Evolutionary conservation across 2,797 vertebrate species (phyloP).

Genomic region (Danio choprae): DNA sequence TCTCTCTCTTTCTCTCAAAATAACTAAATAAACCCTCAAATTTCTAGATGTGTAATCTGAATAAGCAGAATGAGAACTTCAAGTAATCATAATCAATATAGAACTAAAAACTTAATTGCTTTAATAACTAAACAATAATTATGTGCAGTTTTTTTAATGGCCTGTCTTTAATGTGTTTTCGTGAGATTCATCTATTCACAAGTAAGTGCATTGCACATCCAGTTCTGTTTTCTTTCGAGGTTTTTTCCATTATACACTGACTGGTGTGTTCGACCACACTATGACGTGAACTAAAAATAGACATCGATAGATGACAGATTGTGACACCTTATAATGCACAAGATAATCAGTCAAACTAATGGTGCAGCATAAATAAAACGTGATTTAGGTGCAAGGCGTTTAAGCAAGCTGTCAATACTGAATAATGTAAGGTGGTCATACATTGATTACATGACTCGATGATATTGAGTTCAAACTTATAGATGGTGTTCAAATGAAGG

Average conservation of each 20-base stretch:
- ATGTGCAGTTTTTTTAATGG: background rate
- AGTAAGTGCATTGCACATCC: background rate
- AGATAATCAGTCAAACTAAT: conserved; percentile 37
- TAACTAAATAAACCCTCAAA: no score
- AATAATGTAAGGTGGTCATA: conserved; percentile 10
- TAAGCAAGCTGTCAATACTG: conserved; percentile 29
- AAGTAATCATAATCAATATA: no score
- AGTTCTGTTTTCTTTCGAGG: background rate
- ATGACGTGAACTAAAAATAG: conserved; percentile 20
- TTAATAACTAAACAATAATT: no score
- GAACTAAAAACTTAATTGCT: no score
- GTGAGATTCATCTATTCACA: background rate
- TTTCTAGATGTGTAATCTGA: no score
- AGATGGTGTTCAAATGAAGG: background rate
- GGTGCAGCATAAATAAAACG: background rate
- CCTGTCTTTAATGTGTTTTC: background rate
- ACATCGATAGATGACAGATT: background rate
- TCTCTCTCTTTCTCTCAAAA: no score
- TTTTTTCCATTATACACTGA: no score
- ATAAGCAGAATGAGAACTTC: no score
- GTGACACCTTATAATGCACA: conserved; percentile 3
- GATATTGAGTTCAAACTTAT: background rate
- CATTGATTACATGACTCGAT: background rate
- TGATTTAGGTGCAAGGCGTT: background rate
- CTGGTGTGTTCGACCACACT: conserved; percentile 13